Percentiles rank a stretch among this genome's conserved stretches.
These are phyloP conservation scores for Pseudorectes ferrugineus DNA, from an alignment of 2,113 vertebrate genomes.

Conservation along the genomic window DNA sequence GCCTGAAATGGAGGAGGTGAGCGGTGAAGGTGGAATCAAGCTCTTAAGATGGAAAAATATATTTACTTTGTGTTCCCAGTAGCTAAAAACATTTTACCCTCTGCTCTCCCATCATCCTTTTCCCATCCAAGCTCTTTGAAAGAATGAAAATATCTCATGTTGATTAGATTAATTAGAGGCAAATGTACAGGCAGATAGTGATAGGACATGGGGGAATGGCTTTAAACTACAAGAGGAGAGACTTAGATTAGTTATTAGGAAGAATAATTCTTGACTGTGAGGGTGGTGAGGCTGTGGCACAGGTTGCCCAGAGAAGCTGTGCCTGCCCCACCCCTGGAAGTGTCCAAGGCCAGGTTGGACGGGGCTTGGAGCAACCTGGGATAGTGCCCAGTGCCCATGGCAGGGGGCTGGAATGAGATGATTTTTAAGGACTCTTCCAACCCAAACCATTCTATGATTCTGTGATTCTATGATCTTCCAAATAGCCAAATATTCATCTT, in stretches of 20 bases:
- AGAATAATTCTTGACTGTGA: background rate
- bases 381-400: background rate
- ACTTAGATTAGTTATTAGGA: background rate
- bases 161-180: background rate
- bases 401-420: rapidly evolving
- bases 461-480: background rate
- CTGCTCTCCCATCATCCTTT: background rate
- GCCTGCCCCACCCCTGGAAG: background rate
- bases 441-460: background rate
- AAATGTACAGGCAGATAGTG: background rate
- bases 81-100: background rate
- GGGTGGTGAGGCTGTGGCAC: rapidly evolving
- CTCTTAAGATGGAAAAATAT: background rate
- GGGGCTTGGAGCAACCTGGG: background rate
- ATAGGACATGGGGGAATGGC: background rate
- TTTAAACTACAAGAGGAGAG: background rate
- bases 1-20: background rate
- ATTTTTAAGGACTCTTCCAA: background rate
- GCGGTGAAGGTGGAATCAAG: background rate
- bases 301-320: background rate
- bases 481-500: background rate
- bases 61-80: background rate
- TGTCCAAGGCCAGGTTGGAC: background rate
- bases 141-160: background rate
- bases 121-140: background rate